Evolutionary conservation across 1,140 invertebrate species (phyloP), one percentile per base, ranked within the genome.

Genomic region (Conus ventricosus): DNA sequence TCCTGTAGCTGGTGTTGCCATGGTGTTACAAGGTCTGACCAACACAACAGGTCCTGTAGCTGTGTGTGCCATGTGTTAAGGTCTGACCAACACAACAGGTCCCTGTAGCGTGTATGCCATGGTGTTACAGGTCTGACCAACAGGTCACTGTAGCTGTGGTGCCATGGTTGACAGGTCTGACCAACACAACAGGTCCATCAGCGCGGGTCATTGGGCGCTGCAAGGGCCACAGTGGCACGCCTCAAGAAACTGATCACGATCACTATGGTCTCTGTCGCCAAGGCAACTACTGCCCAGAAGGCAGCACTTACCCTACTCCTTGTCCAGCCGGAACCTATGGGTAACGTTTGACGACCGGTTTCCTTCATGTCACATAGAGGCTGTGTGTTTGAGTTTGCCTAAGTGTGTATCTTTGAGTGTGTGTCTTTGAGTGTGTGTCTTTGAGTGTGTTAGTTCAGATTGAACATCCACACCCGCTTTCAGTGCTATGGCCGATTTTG

Each of bases 301-400:
- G 91, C 5, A 91, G 91, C 60, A 67, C 82, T 25, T 67, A 80
- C 5, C 93, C 93, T n/a, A 89, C 60, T 55, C 91, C 94, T 5
- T 95, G 94, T 85, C 93, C 93, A 23, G 84, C 90, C n/a, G 94
- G 94, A 67, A 94, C 92, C 23, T 94, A 93, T 89, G 93, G 92
- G 94, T 94, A 91, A 90, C 89, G 90, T 71, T 27, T 80, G 78
- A 39, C 39, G 39, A 39, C 39, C 3, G 39, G 39, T 3, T 39
- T 39, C 0, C 39, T 39, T 39, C 39, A 39, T 39, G 39, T 39
- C 39, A 39, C 39, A 39, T 20, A 71, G n/a, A 71, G n/a, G 67
- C n/a, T 17, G 67, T 80, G n/a, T 80, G 39, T 51, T 15, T 51
- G n/a, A 71, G 39, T n/a, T 25, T 78, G n/a, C 39, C 10, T 78